Percentiles rank a stretch among this genome's conserved stretches.
These are phyloP conservation scores for Stigmatopora nigra DNA, from an alignment of 2,113 vertebrate genomes.

Conservation along the genomic window DNA sequence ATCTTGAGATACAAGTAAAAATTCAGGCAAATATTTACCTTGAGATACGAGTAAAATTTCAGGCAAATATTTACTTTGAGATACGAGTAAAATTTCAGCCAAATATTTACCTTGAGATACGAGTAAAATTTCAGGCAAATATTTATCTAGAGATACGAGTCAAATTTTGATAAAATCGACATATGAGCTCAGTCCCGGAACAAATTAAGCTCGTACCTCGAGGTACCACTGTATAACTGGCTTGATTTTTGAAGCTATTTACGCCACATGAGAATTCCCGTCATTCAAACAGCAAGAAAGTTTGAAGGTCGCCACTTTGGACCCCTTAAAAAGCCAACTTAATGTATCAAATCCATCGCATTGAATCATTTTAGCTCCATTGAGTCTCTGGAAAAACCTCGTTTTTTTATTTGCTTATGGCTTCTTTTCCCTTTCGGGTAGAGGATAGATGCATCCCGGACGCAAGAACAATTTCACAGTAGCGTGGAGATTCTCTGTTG, in stretches of 20 bases:
- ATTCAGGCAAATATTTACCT: too few species aligned
- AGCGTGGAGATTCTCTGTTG: slow-evolving; percentile 26
- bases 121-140: too few species aligned
- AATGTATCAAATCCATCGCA: background rate
- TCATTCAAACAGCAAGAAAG: slow-evolving; percentile 29
- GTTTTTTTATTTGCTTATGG: background rate
- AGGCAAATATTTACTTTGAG: too few species aligned
- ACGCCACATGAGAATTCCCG: slow-evolving; percentile 21
- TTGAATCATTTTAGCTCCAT: background rate
- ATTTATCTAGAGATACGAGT: too few species aligned
- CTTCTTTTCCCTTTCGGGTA: background rate
- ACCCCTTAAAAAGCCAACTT: background rate
- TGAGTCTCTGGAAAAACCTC: slow-evolving; percentile 15
- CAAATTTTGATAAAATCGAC: too few species aligned
- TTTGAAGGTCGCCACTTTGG: background rate
- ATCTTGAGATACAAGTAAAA: too few species aligned
- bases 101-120: too few species aligned
- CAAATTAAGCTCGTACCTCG: too few species aligned
- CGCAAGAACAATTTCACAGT: slow-evolving; percentile 42
- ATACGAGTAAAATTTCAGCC: too few species aligned
- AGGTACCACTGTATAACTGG: slow-evolving; percentile 24
- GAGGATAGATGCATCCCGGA: slow-evolving; percentile 21
- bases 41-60: too few species aligned
- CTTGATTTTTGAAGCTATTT: slow-evolving; percentile 38
- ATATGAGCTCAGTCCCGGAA: too few species aligned